These are phyloP conservation scores for Pseudochromis fuscus DNA, from an alignment of 2,797 vertebrate species.

Conservation along the genomic window DNA sequence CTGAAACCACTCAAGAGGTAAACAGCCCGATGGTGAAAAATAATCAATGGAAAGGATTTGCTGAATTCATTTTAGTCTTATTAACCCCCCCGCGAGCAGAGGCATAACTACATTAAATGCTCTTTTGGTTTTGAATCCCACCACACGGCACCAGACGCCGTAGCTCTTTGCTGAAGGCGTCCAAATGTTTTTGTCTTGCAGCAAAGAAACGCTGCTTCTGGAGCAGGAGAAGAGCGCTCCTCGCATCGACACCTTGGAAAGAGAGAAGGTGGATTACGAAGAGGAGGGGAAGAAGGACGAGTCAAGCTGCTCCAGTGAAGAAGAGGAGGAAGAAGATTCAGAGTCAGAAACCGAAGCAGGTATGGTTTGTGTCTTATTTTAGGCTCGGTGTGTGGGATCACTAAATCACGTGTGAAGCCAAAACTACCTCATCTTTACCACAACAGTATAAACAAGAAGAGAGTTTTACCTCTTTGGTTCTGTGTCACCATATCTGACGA, in stretches of 20 bases:
- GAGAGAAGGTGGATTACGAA: conserved; percentile 96
- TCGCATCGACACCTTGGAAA: conserved; percentile 93
- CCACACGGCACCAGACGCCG: neutral
- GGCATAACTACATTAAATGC: neutral
- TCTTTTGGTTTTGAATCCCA: neutral
- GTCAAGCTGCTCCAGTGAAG: conserved; percentile 99
- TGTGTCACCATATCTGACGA: no score
- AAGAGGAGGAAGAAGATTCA: conserved; percentile 98
- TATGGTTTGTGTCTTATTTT: conserved; percentile 60
- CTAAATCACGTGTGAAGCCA: neutral
- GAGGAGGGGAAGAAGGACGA: conserved; percentile 98
- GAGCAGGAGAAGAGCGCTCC: conserved; percentile 93
- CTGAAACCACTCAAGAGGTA: conserved; percentile 95
- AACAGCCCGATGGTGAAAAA: conserved; percentile 37
- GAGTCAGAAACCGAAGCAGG: conserved; percentile 98
- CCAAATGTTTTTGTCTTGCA: conserved; percentile 57
- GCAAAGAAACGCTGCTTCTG: conserved; percentile 95
- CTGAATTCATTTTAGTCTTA: neutral
- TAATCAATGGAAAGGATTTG: neutral
- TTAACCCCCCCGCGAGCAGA: neutral
- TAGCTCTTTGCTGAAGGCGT: neutral
- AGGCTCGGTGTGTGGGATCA: conserved; percentile 3
- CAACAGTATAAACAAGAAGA: no score
- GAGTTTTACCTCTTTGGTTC: no score
- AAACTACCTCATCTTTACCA: neutral